Percentiles rank a stretch among this genome's conserved stretches.
phyloP scores from a whole-genome alignment of 2,113 vertebrate species.

The Pseudopodoces humilis region DNA sequence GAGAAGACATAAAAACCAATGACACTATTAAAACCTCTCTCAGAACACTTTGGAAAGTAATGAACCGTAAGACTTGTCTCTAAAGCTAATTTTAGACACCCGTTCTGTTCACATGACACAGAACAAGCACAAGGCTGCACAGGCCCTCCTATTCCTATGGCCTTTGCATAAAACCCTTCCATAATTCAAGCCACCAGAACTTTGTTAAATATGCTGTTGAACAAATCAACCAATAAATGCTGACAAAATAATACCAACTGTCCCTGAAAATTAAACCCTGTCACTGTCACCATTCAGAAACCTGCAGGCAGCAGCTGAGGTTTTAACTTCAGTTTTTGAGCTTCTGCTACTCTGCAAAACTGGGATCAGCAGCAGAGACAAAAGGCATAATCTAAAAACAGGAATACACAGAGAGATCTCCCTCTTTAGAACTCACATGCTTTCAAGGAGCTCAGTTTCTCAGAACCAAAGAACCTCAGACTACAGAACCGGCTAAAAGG shows the following conservation, averaged over 20 bases:
- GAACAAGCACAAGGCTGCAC: neutral
- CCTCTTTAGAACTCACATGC: neutral
- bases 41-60: neutral
- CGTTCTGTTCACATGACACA: neutral
- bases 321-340: neutral
- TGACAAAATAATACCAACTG: neutral
- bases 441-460: neutral
- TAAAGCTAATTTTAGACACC: slow-evolving; percentile 21
- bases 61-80: neutral
- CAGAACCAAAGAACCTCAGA: neutral
- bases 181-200: neutral
- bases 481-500: neutral
- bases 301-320: neutral
- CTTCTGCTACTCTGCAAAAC: neutral
- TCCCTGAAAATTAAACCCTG: neutral
- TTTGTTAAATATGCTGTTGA: neutral
- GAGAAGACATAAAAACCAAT: neutral
- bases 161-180: neutral
- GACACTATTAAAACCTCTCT: neutral
- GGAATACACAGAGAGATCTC: neutral
- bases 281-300: neutral
- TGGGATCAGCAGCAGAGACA: neutral
- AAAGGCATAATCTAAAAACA: neutral
- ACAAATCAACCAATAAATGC: neutral
- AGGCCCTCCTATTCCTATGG: neutral